phyloP scores from a whole-genome alignment of 2,888 invertebrate species.

The Spilarctia lutea region DNA sequence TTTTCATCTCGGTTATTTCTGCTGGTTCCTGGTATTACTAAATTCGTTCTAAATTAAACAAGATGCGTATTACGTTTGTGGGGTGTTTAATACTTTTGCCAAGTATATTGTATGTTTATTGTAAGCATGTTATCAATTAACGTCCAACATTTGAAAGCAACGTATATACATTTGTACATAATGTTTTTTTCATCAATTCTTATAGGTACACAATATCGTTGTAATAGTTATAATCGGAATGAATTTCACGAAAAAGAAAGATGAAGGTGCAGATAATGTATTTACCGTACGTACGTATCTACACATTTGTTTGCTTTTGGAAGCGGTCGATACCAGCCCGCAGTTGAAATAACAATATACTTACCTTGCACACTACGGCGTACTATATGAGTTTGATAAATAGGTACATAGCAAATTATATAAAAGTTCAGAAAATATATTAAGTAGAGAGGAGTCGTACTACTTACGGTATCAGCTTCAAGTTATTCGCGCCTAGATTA shows the following conservation, averaged over 20 bases:
- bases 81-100: constrained; percentile 37
- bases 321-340: background rate
- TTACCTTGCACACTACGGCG: background rate
- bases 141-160: constrained; percentile 30
- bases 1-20: constrained; percentile 51
- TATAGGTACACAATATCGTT: background rate
- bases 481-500: too few species aligned
- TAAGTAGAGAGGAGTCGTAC: background rate
- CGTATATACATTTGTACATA: constrained; percentile 16
- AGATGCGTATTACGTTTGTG: constrained; percentile 15
- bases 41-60: constrained; percentile 27
- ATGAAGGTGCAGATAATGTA: background rate
- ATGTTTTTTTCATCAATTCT: background rate
- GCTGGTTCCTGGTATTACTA: constrained; percentile 41
- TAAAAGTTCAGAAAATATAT: background rate
- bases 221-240: background rate
- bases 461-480: too few species aligned
- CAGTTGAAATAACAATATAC: background rate
- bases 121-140: constrained; percentile 34
- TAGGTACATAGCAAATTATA: background rate
- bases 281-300: constrained; percentile 32
- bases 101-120: constrained; percentile 42
- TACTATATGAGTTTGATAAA: background rate
- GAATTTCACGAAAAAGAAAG: background rate
- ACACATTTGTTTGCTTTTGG: constrained; percentile 31